Evolutionary conservation across 2,113 vertebrate species (phyloP).

Genomic region (Cryptotis parvus): DNA sequence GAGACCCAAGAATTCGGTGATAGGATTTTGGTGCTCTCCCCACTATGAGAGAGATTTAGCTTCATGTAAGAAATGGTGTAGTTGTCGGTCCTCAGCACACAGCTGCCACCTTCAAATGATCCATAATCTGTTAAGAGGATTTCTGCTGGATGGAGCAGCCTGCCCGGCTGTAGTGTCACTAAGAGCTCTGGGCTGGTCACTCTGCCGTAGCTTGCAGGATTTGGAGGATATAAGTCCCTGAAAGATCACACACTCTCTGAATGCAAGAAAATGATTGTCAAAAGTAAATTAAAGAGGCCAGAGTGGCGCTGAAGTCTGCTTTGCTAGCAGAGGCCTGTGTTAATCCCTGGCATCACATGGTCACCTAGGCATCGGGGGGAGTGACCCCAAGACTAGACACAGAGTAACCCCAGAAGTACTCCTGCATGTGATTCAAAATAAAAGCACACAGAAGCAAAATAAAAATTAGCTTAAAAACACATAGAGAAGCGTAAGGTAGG

Average conservation of each 20-base stretch:
- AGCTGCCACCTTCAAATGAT: slow-evolving; percentile 52
- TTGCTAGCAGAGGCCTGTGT: no score
- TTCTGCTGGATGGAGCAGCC: neutral
- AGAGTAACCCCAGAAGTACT: no score
- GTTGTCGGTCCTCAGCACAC: neutral
- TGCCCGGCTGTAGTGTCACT: neutral
- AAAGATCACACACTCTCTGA: neutral
- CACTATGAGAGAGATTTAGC: slow-evolving; percentile 33
- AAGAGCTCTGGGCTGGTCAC: no score
- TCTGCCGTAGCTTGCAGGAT: neutral
- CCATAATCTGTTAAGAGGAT: slow-evolving; percentile 6
- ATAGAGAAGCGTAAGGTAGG: no score
- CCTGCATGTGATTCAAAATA: no score
- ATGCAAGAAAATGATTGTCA: neutral
- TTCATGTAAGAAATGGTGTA: neutral
- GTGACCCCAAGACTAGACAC: no score
- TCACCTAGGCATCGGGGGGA: no score
- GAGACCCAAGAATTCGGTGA: slow-evolving; percentile 18
- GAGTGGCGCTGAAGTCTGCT: no score
- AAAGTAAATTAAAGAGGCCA: no score
- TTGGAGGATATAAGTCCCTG: neutral
- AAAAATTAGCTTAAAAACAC: neutral
- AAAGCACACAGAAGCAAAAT: no score
- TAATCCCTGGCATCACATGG: no score
- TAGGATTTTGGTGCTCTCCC: neutral